Conservation (phyloP, 35 echinoderm and acorn worm genomes). For the Amphiura filiformis region DNA sequence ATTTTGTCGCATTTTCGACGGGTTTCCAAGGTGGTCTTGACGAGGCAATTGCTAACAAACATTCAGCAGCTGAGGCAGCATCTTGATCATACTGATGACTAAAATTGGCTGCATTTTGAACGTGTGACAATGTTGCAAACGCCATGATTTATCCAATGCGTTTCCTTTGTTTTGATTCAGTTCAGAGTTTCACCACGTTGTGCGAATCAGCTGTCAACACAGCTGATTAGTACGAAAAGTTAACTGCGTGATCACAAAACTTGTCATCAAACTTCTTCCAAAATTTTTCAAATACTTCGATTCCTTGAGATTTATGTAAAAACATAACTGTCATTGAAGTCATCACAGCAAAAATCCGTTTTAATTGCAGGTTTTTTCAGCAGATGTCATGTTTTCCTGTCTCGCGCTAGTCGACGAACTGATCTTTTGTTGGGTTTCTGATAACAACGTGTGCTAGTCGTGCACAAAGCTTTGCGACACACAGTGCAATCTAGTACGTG, state of each 20-base stretch:
- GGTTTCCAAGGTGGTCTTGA: slow-evolving; percentile 55
- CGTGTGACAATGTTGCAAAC: background rate
- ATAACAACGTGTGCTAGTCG: background rate
- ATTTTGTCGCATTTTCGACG: slow-evolving; percentile 31
- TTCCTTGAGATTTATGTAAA: background rate
- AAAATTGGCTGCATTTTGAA: slow-evolving; percentile 16
- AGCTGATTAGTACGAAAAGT: background rate
- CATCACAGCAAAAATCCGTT: background rate
- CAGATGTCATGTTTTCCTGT: background rate
- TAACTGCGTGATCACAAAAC: background rate
- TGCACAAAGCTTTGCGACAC: background rate
- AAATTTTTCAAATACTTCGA: background rate
- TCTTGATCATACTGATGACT: slow-evolving; percentile 49
- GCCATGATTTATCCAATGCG: background rate
- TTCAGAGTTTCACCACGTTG: slow-evolving; percentile 2
- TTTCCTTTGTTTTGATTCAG: background rate
- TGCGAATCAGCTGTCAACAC: slow-evolving; percentile 22
- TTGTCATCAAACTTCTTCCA: background rate
- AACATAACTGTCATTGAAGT: background rate
- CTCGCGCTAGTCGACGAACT: background rate
- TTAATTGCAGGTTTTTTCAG: background rate
- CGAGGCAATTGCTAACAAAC: slow-evolving; percentile 75
- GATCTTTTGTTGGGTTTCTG: background rate
- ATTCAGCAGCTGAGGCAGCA: slow-evolving; percentile 79
- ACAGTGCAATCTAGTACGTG: background rate